Evolutionary conservation across 2,113 vertebrate genomes (phyloP), one percentile per base, ranked within the genome.

Genomic region (Oreochromis spilurus): DNA sequence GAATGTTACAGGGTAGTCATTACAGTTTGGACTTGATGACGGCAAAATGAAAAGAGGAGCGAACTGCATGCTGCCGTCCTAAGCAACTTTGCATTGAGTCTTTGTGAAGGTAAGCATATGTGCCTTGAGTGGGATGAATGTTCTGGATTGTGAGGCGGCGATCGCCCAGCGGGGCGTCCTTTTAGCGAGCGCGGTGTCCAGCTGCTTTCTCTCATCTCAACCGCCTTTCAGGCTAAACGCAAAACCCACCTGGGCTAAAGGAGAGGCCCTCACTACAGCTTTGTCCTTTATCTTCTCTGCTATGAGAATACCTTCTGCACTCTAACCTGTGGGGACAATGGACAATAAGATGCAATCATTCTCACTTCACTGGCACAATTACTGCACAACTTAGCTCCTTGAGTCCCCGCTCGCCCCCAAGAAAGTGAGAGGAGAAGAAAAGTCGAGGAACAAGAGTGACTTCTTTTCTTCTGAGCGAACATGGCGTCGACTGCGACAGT

Each of bases 171-270:
- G 0, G 78, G 79, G 55, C 2, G 31, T 85, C 85, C 79, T 79
- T 85, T 90, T 82, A 86, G 84, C 3, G 0, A 24, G 60, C 16
- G 3, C 7, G 6, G 65, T 4, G 91, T 90, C 87, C 82, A 29
- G 72, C 75, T 54, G 43, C 77, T 91, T 90, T 92, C 91, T 54
- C 90, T 95, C 96, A 96, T 97, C 94, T 95, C 86, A 95, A 89
- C 93, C 19, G 38, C 77, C 77, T 84, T 87, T 86, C 48, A 83
- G 79, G 85, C 94, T 96, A 92, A 97, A 98, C 96, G 85, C 93
- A 96, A 92, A 97, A 98, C 97, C 97, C 97, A 97, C 97, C 95
- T 97, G 97, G 96, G 96, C 96, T 97, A 93, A 94, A 96, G 93
- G 92, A 87, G 86, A 95, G 94, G 92, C 79, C 72, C 72, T 77